Evolutionary conservation across 1,140 invertebrate species (phyloP).

Genomic region (Leptopilina clavipes): DNA sequence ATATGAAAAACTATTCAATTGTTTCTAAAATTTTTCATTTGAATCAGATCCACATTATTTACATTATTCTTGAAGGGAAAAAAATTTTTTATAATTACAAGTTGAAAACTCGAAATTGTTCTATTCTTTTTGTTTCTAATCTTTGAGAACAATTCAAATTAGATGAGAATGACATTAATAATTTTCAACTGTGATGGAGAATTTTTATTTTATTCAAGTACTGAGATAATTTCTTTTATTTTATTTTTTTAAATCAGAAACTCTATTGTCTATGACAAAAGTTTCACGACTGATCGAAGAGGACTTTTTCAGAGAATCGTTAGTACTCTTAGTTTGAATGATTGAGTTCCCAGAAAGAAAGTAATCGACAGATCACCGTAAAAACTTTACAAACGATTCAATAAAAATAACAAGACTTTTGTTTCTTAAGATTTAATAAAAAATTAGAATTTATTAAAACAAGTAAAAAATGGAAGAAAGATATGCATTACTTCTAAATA

Average conservation of each 20-base stretch:
- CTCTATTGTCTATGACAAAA: neutral
- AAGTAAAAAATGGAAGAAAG: no score
- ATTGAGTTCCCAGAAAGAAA: neutral
- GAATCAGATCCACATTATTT: no score
- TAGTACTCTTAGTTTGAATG: constrained; percentile 1
- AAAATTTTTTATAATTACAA: no score
- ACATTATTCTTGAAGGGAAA: no score
- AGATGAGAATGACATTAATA: neutral
- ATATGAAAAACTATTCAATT: no score
- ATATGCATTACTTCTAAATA: no score
- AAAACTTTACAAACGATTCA: neutral
- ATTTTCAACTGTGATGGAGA: neutral
- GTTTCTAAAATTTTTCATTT: no score
- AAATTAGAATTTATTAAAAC: neutral
- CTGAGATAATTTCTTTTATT: neutral
- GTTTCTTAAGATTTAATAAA: no score
- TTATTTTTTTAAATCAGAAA: neutral
- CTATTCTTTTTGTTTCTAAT: neutral
- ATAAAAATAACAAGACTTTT: neutral
- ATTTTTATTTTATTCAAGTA: constrained; percentile 10
- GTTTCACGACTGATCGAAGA: neutral
- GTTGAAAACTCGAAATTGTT: neutral
- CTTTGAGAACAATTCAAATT: neutral
- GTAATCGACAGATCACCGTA: neutral
- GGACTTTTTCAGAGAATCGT: constrained; percentile 8